These are phyloP conservation scores for Eupithecia centaureata DNA, from an alignment of 2,888 invertebrate genomes.

Conservation along the genomic window DNA sequence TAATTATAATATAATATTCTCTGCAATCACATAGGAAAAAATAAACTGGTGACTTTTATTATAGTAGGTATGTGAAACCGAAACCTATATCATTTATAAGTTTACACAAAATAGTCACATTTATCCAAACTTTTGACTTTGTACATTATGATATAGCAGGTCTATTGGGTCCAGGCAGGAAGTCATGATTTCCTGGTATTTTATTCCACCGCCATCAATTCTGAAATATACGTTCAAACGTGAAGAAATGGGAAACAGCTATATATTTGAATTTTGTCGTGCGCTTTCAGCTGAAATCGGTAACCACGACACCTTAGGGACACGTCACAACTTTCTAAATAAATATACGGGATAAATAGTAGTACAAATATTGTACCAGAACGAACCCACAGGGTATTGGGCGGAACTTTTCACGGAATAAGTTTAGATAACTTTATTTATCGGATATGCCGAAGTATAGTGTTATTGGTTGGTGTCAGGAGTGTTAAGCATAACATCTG, in stretches of 20 bases:
- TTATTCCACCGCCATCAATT: constrained; percentile 14
- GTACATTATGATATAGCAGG: background rate
- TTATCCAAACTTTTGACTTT: background rate
- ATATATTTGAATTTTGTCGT: constrained; percentile 56
- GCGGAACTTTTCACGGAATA: constrained; percentile 34
- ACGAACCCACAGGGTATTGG: constrained; percentile 37
- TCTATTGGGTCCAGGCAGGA: background rate
- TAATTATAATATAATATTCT: no score
- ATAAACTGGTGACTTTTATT: no score
- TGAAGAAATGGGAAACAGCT: constrained; percentile 47
- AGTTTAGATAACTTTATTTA: constrained; percentile 43
- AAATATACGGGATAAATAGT: constrained; percentile 64
- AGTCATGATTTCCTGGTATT: background rate
- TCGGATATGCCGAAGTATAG: constrained; percentile 31
- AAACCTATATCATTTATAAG: no score
- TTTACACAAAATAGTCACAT: background rate
- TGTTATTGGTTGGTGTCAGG: constrained; percentile 32
- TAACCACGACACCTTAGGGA: constrained; percentile 61
- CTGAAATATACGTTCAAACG: constrained; percentile 33
- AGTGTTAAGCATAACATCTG: background rate
- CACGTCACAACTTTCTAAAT: constrained; percentile 62
- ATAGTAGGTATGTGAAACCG: no score
- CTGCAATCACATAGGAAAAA: no score
- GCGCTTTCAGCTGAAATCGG: constrained; percentile 56
- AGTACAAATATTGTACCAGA: constrained; percentile 49